Evolutionary conservation across 2,888 invertebrate genomes (phyloP).

Genomic region (Cantharis rustica): DNA sequence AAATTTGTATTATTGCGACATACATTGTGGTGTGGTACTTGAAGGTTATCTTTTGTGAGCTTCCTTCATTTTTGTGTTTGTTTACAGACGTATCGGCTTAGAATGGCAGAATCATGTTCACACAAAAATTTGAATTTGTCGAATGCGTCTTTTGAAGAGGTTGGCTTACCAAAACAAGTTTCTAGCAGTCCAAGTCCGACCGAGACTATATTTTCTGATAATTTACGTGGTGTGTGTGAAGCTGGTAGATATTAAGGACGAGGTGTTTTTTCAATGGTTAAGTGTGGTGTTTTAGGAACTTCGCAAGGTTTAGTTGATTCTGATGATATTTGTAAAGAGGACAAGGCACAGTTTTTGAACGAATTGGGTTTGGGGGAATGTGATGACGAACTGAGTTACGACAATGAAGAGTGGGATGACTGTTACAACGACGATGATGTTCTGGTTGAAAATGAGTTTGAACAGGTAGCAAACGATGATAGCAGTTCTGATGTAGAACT

Average conservation of each 20-base stretch:
- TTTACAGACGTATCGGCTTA: slow-evolving; percentile 40
- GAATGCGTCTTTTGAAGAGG: slow-evolving; percentile 43
- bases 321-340: slow-evolving; percentile 36
- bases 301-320: slow-evolving; percentile 42
- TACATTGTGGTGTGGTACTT: not conserved
- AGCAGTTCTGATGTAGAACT: slow-evolving; percentile 8
- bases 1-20: not conserved
- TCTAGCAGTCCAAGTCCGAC: slow-evolving; percentile 55
- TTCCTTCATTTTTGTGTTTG: not conserved
- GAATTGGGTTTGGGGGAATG: slow-evolving; percentile 50
- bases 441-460: slow-evolving; percentile 28
- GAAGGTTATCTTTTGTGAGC: slow-evolving; percentile 2
- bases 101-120: slow-evolving; percentile 58
- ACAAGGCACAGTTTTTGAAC: slow-evolving; percentile 50
- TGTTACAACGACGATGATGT: slow-evolving; percentile 32
- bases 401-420: slow-evolving; percentile 47
- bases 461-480: slow-evolving; percentile 35
- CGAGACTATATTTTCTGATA: slow-evolving; percentile 53
- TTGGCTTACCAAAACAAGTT: slow-evolving; percentile 52
- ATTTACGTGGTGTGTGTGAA: slow-evolving; percentile 45
- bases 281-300: slow-evolving; percentile 40
- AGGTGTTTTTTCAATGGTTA: not conserved
- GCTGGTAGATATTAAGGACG: slow-evolving; percentile 28
- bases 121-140: slow-evolving; percentile 45
- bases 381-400: slow-evolving; percentile 40